These are phyloP conservation scores for Pseudolycoriella hygida DNA, from an alignment of 2,888 invertebrate species.

Conservation along the genomic window DNA sequence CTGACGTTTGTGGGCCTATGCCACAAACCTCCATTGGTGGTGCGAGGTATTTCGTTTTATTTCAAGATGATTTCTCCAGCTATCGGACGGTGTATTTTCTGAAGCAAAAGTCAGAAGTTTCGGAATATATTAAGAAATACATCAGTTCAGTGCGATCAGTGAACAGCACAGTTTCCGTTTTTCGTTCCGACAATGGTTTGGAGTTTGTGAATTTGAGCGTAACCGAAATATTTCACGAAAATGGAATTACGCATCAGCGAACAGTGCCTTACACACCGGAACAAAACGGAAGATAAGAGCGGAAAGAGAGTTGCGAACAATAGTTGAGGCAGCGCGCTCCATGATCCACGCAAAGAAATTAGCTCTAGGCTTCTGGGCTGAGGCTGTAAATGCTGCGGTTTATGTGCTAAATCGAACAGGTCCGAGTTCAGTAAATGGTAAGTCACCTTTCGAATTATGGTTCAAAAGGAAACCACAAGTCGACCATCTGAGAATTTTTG, in stretches of 20 bases:
- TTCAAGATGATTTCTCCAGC: constrained; percentile 12
- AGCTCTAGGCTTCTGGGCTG: constrained; percentile 19
- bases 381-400: constrained; percentile 20
- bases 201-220: constrained; percentile 8
- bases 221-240: constrained; percentile 5
- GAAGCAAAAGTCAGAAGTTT: constrained; percentile 11
- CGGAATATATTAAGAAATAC: constrained; percentile 7
- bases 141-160: not conserved
- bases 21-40: constrained; percentile 10
- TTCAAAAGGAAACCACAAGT: constrained; percentile 10
- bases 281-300: constrained; percentile 10
- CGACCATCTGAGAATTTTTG: constrained; percentile 10
- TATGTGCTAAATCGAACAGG: constrained; percentile 19
- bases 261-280: constrained; percentile 11
- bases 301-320: constrained; percentile 12
- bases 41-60: constrained; percentile 12
- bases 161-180: constrained; percentile 3
- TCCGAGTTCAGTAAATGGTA: constrained; percentile 11
- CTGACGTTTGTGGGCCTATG: constrained; percentile 14
- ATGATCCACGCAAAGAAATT: constrained; percentile 13
- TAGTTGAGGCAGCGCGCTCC: constrained; percentile 9
- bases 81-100: constrained; percentile 10
- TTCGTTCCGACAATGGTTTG: constrained; percentile 6
- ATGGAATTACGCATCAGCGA: too few species aligned
- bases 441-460: constrained; percentile 17